phyloP scores from a whole-genome alignment of 2,113 vertebrate genomes.

The Colinus virginianus region DNA sequence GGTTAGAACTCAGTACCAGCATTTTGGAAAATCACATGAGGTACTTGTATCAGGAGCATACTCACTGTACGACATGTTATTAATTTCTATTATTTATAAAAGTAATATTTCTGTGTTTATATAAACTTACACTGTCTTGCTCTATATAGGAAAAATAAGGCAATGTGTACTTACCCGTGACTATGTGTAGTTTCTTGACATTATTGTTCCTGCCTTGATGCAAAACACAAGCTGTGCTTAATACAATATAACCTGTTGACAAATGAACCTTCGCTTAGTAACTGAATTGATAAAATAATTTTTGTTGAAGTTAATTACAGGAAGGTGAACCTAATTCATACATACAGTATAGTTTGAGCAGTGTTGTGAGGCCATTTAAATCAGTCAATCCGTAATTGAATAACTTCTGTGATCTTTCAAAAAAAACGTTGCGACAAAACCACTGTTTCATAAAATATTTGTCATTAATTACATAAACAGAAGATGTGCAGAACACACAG shows the following conservation, averaged over 20 bases:
- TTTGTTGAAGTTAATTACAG: not conserved
- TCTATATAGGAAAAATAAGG: not conserved
- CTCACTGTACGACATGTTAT: not conserved
- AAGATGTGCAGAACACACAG: not conserved
- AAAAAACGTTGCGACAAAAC: constrained; percentile 13
- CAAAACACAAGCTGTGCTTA: not conserved
- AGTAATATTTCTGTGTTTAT: not conserved
- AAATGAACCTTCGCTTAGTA: not conserved
- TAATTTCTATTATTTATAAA: not conserved
- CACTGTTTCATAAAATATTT: not conserved
- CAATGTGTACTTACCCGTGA: not conserved
- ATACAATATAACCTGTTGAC: not conserved
- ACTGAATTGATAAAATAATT: not conserved
- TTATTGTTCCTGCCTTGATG: not conserved
- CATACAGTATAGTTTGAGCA: constrained; percentile 3
- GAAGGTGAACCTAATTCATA: not conserved
- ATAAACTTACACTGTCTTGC: not conserved
- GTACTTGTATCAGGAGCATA: not conserved
- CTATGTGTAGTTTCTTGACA: not conserved
- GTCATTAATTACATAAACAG: not conserved
- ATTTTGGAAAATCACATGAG: not conserved
- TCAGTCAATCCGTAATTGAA: constrained; percentile 26
- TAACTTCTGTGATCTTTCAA: not conserved
- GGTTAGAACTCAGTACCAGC: not conserved
- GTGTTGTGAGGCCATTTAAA: constrained; percentile 49